Percentiles rank a stretch among this genome's conserved stretches.
Evolutionary conservation across 2,888 invertebrate species (phyloP).

Genomic region (Acronicta psi): DNA sequence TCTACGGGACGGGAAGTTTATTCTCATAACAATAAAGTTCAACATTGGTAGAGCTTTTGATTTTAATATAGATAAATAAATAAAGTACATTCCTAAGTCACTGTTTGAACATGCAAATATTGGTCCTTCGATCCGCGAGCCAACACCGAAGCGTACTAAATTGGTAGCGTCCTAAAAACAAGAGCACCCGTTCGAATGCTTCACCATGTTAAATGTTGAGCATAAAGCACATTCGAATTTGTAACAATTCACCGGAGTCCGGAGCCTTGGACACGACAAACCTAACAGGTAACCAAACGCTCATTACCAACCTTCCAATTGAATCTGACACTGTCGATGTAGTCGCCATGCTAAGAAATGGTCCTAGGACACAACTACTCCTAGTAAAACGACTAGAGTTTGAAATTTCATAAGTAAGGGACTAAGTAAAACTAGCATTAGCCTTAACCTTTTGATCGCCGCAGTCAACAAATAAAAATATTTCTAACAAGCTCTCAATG

Average conservation of each 20-base stretch:
- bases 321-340: slow-evolving; percentile 52
- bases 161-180: slow-evolving; percentile 38
- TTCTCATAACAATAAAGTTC: too few species aligned
- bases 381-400: too few species aligned
- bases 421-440: too few species aligned
- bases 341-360: slow-evolving; percentile 22
- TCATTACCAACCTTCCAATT: slow-evolving; percentile 59
- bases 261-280: slow-evolving; percentile 56
- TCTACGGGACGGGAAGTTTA: too few species aligned
- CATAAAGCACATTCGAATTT: slow-evolving; percentile 51
- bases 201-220: slow-evolving; percentile 41
- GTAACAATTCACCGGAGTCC: slow-evolving; percentile 48
- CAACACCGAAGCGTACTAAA: slow-evolving; percentile 27
- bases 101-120: slow-evolving; percentile 8
- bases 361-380: slow-evolving; percentile 14
- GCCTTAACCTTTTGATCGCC: too few species aligned
- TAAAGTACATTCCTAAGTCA: not conserved
- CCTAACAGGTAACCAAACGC: slow-evolving; percentile 52
- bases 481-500: too few species aligned
- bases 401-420: too few species aligned
- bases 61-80: not conserved
- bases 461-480: too few species aligned
- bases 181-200: slow-evolving; percentile 43
- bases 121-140: slow-evolving; percentile 13
- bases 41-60: too few species aligned